phyloP scores from a whole-genome alignment of 1,140 invertebrate genomes.

The Phortica variegata region DNA sequence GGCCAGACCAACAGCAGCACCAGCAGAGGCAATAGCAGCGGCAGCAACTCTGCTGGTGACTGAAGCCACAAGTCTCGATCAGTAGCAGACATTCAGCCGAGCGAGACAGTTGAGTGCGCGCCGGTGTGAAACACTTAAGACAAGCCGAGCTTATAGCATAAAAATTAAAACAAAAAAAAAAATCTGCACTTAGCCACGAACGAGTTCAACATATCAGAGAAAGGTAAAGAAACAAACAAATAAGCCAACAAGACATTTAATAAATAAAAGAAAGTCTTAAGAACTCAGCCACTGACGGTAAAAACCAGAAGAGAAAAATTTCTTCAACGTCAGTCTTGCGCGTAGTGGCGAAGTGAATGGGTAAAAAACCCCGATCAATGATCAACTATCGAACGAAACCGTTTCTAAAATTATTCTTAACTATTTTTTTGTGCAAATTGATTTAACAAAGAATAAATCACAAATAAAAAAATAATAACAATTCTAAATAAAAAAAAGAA shows the following conservation, averaged over 20 bases:
- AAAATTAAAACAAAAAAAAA: constrained; percentile 16
- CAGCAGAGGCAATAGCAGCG: constrained; percentile 23
- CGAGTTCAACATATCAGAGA: constrained; percentile 9
- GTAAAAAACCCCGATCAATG: no score
- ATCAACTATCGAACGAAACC: no score
- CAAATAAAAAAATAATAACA: no score
- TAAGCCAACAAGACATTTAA: constrained; percentile 6
- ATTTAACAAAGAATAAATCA: no score
- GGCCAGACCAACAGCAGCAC: constrained; percentile 5
- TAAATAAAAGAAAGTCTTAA: constrained; percentile 24
- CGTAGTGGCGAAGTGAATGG: constrained; percentile 42
- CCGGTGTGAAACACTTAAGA: constrained; percentile 34
- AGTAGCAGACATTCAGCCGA: constrained; percentile 56
- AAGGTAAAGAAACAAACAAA: constrained; percentile 18
- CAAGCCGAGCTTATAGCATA: constrained; percentile 1
- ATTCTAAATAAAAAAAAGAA: no score
- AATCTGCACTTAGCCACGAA: neutral
- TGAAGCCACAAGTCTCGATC: constrained; percentile 43
- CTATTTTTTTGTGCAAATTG: no score
- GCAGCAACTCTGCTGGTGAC: constrained; percentile 48
- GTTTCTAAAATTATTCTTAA: no score
- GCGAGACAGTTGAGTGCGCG: constrained; percentile 55
- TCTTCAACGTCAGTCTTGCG: constrained; percentile 45
- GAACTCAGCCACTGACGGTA: constrained; percentile 33
- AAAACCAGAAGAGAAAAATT: constrained; percentile 49